Base-by-base conservation (phyloP, 2,113 vertebrate species). In the Lepisosteus oculatus region DNA sequence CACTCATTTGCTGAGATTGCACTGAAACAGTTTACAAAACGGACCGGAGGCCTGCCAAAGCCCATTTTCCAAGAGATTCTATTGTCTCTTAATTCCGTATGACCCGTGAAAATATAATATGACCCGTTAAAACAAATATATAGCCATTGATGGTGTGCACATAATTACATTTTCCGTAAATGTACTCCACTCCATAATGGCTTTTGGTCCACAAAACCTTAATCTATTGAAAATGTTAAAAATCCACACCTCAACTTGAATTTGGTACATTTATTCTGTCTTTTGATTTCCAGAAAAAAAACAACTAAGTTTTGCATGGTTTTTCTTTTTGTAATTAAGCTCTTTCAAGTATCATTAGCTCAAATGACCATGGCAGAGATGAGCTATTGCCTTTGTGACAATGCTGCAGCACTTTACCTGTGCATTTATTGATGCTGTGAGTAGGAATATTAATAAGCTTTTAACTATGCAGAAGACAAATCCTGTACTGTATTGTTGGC, bases 11-110 rank as follows among this genome's bases (percentile, higher is more conserved):
- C 62, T 65, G 62, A 29, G 62, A 65, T 65, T 65, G 62, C 62
- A 65, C 62, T 65, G 29, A 65, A 65, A 9, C 62, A 41, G 62
- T 65, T 65, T 65, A 65, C 62, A 65, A 8, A 17, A 42, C 17
- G 17, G 17, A 42, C 42, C 3, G 29, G 62, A 65, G 62, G 62
- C 17, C 3, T 65, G 29, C 29, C 29, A 2, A 2, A 29, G 29
- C 29, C 29, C 29, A 0, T 29, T 29, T 29, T 29, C 29, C 29
- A 29, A 29, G 29, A 29, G 29, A 29, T 29, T 29, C 29, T 29
- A 29, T 29, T 29, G 29, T 29, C 29, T 29, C 29, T 29, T 29
- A 29, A 29, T 29, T 29, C 29, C 29, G 29, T 29, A 29, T 29
- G 29, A 29, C 29, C 29, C 29, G 29, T 29, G 29, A 1, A 29